Base-by-base conservation (phyloP, 92 coral and sea anemone genomes). In the Zoanthus solanderi region DNA sequence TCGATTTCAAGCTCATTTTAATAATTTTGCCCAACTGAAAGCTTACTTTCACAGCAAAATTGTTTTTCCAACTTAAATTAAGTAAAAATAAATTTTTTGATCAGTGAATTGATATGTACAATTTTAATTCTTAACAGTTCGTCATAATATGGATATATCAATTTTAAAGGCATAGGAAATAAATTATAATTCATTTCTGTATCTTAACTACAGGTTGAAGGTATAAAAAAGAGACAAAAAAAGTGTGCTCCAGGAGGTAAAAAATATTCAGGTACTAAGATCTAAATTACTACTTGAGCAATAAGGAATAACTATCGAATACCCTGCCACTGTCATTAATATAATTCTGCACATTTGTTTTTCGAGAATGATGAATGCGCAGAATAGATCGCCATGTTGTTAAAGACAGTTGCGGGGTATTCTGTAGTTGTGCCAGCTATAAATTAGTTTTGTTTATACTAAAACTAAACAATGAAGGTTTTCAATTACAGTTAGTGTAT, bases 181-280 rank as follows among this genome's bases (percentile, higher is more conserved):
- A 34, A 34, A 34, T 34, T 32, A 72, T 72, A 72, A 72, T 72
- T 72, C 52, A 72, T 72, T 72, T 72, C 76, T 32, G 50, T 72
- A 72, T 72, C 76, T 72, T 32, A 72, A 71, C 48, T 72, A 72
- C 76, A 72, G 76, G 12, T 72, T 72, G 76, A 72, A 72, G 48
- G 76, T 6, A 32, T 72, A 72, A 72, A 72, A 72, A 72, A 72
- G 76, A 72, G 76, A 72, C 42, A 32, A 72, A 18, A n/a, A 34
- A 72, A 72, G 13, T 72, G 76, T 72, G 76, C 48, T 72, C 7
- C 76, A 72, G 17, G 76, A 72, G 76, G 76, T 72, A 18, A 48
- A 72, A 72, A 72, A 72, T 34, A 72, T 72, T 72, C 76, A 72
- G 76, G 76, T 72, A 72, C 30, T 72, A 72, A 72, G 76, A 72